Conservation (phyloP, 2,113 vertebrate genomes). For the Hirundichthys speculiger region DNA sequence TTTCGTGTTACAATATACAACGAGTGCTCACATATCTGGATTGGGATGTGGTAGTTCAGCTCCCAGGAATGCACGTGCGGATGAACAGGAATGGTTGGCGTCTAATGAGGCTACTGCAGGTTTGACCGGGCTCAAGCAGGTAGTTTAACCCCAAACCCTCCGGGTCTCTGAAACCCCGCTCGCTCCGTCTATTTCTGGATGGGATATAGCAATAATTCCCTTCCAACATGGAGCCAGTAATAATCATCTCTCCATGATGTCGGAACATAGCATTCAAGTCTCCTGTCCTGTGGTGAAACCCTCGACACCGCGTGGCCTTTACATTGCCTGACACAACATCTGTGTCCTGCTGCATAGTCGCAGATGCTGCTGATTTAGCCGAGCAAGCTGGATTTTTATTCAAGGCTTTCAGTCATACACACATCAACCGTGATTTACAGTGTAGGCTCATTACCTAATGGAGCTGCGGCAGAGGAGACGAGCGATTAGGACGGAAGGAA, state of each 20-base stretch:
- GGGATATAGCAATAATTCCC: conserved; percentile 46
- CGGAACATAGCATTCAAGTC: conserved; percentile 33
- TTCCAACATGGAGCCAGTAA: conserved; percentile 49
- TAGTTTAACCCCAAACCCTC: conserved; percentile 9
- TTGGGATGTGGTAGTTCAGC: conserved; percentile 24
- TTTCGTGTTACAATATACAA: conserved; percentile 3
- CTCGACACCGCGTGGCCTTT: conserved; percentile 12
- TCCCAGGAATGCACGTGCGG: conserved; percentile 35
- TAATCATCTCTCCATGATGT: conserved; percentile 53
- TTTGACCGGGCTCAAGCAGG: background rate
- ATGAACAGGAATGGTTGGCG: conserved; percentile 2
- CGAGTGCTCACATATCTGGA: background rate
- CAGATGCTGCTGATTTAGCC: conserved; percentile 52
- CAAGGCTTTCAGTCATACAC: conserved; percentile 51
- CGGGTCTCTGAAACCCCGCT: conserved; percentile 12
- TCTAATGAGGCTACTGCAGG: conserved; percentile 3
- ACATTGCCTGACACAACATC: conserved; percentile 47
- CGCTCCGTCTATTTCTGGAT: conserved; percentile 19
- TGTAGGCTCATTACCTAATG: conserved; percentile 73
- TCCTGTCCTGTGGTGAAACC: conserved; percentile 40
- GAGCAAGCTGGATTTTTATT: conserved; percentile 39
- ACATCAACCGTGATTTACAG: conserved; percentile 63
- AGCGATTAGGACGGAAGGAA: conserved; percentile 10
- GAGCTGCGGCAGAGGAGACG: conserved; percentile 40
- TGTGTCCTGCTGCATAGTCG: conserved; percentile 48